Conservation (phyloP, 2,888 invertebrate species). For the Philereme transversata region DNA sequence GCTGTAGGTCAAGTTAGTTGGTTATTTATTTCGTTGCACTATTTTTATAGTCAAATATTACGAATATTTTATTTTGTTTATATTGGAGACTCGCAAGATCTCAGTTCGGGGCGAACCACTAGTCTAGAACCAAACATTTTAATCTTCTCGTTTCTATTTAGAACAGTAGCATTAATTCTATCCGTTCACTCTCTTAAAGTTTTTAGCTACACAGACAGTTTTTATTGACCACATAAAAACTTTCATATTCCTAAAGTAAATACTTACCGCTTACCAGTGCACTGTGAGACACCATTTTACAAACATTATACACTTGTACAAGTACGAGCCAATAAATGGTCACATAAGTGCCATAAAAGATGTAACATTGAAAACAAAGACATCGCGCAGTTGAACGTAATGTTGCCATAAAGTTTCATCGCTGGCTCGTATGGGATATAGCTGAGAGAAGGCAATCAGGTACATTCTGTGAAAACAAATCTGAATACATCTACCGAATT, state of each 20-base stretch:
- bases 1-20: too few relatives aligned
- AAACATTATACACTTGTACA: conserved; percentile 4
- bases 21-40: too few relatives aligned
- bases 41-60: too few relatives aligned
- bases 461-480: background rate
- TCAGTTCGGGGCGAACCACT: too few relatives aligned
- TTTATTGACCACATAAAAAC: background rate
- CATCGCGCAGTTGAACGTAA: conserved; percentile 9
- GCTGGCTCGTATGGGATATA: background rate
- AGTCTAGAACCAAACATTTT: too few relatives aligned
- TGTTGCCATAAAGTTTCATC: conserved; percentile 17
- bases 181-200: too few relatives aligned
- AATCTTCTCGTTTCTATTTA: too few relatives aligned
- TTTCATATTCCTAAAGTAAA: background rate
- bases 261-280: conserved; percentile 1
- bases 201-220: background rate
- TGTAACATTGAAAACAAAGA: conserved; percentile 23
- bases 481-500: too few relatives aligned
- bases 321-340: conserved; percentile 3
- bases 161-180: too few relatives aligned
- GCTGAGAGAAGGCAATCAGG: background rate
- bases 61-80: too few relatives aligned
- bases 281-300: background rate
- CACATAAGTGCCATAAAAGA: conserved; percentile 15
- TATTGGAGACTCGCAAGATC: too few relatives aligned